Evolutionary conservation across 2,888 invertebrate species (phyloP).

Genomic region (Oxyteleia sp.): DNA sequence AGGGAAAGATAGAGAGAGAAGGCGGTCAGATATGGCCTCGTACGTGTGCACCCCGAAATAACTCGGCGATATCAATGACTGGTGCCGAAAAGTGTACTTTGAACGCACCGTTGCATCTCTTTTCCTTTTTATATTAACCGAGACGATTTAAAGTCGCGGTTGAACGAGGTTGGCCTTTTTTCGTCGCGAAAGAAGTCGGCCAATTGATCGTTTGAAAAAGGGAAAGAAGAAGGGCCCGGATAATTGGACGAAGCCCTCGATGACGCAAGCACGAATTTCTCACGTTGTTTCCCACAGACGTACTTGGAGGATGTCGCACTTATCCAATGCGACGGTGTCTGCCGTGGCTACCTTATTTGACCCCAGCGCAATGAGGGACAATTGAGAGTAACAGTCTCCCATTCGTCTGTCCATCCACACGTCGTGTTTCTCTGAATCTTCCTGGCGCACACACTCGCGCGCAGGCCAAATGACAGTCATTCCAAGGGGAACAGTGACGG

Average conservation of each 20-base stretch:
- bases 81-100: background rate
- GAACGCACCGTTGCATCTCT: slow-evolving; percentile 7
- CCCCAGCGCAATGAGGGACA: slow-evolving; percentile 87
- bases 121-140: background rate
- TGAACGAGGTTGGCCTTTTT: background rate
- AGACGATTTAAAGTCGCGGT: background rate
- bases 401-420: slow-evolving; percentile 84
- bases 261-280: slow-evolving; percentile 70
- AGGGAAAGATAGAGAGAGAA: slow-evolving; percentile 79
- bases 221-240: slow-evolving; percentile 2
- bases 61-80: slow-evolving; percentile 66
- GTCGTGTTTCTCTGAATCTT: slow-evolving; percentile 82
- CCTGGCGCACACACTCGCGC: slow-evolving; percentile 79
- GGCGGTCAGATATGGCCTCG: slow-evolving; percentile 82
- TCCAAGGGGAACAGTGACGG: slow-evolving; percentile 66
- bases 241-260: slow-evolving; percentile 56
- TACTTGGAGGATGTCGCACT: slow-evolving; percentile 62
- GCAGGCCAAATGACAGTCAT: slow-evolving; percentile 61
- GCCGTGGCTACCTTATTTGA: slow-evolving; percentile 87
- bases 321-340: slow-evolving; percentile 81
- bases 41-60: slow-evolving; percentile 83
- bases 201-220: slow-evolving; percentile 5
- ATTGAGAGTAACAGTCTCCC: slow-evolving; percentile 88
- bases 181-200: background rate
- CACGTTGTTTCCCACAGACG: slow-evolving; percentile 73